Evolutionary conservation across 2,888 invertebrate genomes (phyloP).

Genomic region (Ashinkailepas kermadecensis): DNA sequence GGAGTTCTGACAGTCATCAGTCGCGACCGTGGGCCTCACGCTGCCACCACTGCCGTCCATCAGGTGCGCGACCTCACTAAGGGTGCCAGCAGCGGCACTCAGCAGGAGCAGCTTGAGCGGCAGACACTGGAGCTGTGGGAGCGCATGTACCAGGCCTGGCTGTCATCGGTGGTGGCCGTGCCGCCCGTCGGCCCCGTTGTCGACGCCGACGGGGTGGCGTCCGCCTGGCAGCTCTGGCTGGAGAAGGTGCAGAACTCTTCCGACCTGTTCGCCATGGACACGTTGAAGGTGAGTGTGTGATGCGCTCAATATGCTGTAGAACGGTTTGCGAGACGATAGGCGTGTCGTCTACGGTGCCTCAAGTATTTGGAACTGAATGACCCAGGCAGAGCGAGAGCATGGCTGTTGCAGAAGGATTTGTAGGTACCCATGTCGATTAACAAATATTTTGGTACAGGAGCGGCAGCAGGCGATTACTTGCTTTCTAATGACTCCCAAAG

Average conservation of each 20-base stretch:
- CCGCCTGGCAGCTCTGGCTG: slow-evolving; percentile 35
- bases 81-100: slow-evolving; percentile 43
- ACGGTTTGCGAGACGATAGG: too few relatives aligned
- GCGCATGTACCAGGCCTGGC: slow-evolving; percentile 85
- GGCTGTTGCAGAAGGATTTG: too few relatives aligned
- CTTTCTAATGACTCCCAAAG: too few relatives aligned
- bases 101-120: slow-evolving; percentile 54
- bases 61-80: slow-evolving; percentile 10
- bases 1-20: too few relatives aligned
- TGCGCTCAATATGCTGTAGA: too few relatives aligned
- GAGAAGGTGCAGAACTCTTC: slow-evolving; percentile 35
- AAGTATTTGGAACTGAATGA: too few relatives aligned
- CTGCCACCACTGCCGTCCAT: background rate
- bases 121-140: slow-evolving; percentile 91
- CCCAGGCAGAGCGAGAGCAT: too few relatives aligned
- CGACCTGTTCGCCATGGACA: slow-evolving; percentile 16
- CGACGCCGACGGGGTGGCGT: slow-evolving; percentile 32
- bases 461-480: too few relatives aligned
- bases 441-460: too few relatives aligned
- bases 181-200: slow-evolving; percentile 30
- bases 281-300: background rate
- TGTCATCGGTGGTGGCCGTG: slow-evolving; percentile 44
- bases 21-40: too few relatives aligned
- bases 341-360: too few relatives aligned
- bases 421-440: too few relatives aligned